Evolutionary conservation across 2,888 invertebrate species (phyloP).

Genomic region (Phymatocera aterrima): DNA sequence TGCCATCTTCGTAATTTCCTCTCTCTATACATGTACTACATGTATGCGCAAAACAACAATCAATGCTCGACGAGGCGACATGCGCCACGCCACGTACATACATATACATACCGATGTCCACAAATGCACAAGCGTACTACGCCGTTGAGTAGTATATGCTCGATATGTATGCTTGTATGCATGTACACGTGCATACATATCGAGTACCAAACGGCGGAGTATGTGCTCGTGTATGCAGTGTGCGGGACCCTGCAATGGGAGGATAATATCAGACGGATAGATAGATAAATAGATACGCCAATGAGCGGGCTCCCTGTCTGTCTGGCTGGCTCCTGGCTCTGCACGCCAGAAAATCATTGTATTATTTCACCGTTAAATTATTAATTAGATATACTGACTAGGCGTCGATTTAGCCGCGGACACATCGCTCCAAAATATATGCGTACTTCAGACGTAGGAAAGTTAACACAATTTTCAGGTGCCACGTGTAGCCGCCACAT

Average conservation of each 20-base stretch:
- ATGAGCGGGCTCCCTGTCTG: constrained; percentile 30
- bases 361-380: constrained; percentile 62
- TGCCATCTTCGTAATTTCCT: not conserved
- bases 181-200: not conserved
- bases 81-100: too few species aligned
- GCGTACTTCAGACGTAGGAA: too few species aligned
- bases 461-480: too few species aligned
- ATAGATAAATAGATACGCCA: constrained; percentile 22
- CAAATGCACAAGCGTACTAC: too few species aligned
- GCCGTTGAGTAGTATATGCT: too few species aligned
- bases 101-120: too few species aligned
- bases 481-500: too few species aligned
- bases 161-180: not conserved
- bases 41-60: constrained; percentile 2
- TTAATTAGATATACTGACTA: constrained; percentile 71
- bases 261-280: constrained; percentile 8
- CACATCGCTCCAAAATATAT: too few species aligned
- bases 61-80: not conserved
- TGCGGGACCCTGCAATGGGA: constrained; percentile 46
- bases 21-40: not conserved
- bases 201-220: not conserved
- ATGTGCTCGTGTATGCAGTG: constrained; percentile 41
- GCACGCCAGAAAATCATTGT: constrained; percentile 74
- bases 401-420: constrained; percentile 50
- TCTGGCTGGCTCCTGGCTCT: constrained; percentile 57